Base-by-base conservation (phyloP, 2,797 vertebrate genomes). In the Macropus fuliginosus region DNA sequence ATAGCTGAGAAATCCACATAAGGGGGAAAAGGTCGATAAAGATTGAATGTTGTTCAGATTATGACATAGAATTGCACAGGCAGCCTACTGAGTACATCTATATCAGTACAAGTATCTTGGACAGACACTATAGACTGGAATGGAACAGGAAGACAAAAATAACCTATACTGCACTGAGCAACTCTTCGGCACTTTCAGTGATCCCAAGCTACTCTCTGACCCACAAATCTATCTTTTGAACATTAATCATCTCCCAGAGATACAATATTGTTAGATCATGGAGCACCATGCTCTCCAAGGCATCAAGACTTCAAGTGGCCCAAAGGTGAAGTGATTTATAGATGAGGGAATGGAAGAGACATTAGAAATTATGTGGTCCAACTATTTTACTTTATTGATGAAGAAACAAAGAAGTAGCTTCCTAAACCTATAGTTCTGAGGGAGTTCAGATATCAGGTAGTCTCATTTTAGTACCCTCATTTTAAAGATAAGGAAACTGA, bases 241-340 rank as follows among this genome's bases (percentile, higher is more conserved):
- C 74, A 81, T 81, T 81, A 81, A 81, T 81, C 74, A 87, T 87
- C 74, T 87, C 74, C 40, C 74, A 87, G 74, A 87, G 74, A 87
- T 87, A 27, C 74, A 87, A 50, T 46, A 87, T 27, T 27, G 3
- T 50, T 21, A 87, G 21, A 46, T 50, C 74, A 87, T 87, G 10
- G 40, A 87, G 74, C 21, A 87, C 40, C 40, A 50, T 46, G 74
- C 74, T 87, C 40, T 11, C 62, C 40, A 46, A 34, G 2, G 40
- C 46, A 87, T 87, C 40, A 87, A 18, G n/a, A 81, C 74, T 81
- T 81, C 74, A 81, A 81, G 40, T 87, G 74, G 74, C 40, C 40
- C 40, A 87, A 87, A 87, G 40, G 24, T 50, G 40, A 50, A 87
- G 24, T 87, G 21, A 87, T 87, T 87, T 87, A 87, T 50, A 87